Conservation (phyloP, 2,113 vertebrate species). For the Microtus montanus region DNA sequence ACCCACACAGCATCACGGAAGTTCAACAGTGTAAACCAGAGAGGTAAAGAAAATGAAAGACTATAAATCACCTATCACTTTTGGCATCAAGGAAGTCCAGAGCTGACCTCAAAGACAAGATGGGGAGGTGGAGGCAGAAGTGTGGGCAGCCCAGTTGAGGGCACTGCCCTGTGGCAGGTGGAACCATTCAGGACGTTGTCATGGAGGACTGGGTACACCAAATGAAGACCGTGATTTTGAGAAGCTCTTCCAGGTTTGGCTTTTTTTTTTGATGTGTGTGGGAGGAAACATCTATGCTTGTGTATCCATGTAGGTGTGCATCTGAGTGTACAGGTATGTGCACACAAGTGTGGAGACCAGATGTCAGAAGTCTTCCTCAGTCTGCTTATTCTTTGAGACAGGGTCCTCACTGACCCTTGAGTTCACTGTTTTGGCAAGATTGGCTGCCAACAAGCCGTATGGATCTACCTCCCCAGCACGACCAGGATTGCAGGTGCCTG, state of each 20-base stretch:
- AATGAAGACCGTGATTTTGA: neutral
- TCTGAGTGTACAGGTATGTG: too few species aligned
- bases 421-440: neutral
- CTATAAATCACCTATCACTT: neutral
- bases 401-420: too few species aligned
- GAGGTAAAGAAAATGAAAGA: neutral
- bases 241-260: neutral
- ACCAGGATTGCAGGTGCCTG: too few species aligned
- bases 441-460: neutral
- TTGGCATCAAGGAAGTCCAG: neutral
- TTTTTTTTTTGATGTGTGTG: neutral
- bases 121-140: too few species aligned
- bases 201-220: rapidly evolving
- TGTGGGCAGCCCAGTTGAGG: rapidly evolving
- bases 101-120: neutral
- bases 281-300: neutral
- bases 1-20: neutral
- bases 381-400: neutral
- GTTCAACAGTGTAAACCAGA: neutral
- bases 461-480: neutral
- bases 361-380: neutral
- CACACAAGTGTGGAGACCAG: neutral
- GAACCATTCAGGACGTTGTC: too few species aligned
- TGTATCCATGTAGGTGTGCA: neutral
- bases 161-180: neutral